phyloP scores from a whole-genome alignment of 2,797 vertebrate species.

The Acanthurus lineatus region DNA sequence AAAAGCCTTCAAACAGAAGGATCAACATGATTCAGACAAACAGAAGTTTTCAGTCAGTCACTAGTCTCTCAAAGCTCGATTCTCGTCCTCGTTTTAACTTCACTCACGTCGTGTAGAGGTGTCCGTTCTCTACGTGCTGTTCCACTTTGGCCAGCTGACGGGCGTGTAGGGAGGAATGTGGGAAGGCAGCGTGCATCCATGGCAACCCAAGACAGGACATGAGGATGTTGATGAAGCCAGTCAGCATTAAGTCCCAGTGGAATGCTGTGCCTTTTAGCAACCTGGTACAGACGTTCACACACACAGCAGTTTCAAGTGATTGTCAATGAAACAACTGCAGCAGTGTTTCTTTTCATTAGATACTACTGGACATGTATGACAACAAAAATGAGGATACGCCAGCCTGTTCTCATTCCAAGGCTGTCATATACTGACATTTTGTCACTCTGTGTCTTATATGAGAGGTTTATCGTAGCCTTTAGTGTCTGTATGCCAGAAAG shows the following conservation, averaged over 20 bases:
- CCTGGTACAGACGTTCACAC: slow-evolving; percentile 75
- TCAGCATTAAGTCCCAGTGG: slow-evolving; percentile 97
- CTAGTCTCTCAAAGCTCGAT: not conserved
- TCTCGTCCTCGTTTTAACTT: slow-evolving; percentile 30
- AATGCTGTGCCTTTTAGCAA: slow-evolving; percentile 95
- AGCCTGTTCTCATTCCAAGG: too few species aligned
- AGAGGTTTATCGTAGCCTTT: too few species aligned
- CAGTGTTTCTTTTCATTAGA: slow-evolving; percentile 1
- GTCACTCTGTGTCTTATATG: too few species aligned
- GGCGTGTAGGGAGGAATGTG: slow-evolving; percentile 94
- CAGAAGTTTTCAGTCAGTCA: not conserved
- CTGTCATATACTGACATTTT: too few species aligned
- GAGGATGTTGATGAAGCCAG: slow-evolving; percentile 94
- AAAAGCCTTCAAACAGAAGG: too few species aligned
- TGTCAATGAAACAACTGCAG: slow-evolving; percentile 3
- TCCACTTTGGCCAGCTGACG: slow-evolving; percentile 94
- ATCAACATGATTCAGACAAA: not conserved
- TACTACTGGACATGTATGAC: not conserved
- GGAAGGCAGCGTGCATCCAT: slow-evolving; percentile 97
- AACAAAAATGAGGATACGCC: too few species aligned
- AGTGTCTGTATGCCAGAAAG: too few species aligned
- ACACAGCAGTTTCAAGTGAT: slow-evolving; percentile 13
- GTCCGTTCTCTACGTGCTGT: slow-evolving; percentile 93
- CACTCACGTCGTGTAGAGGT: slow-evolving; percentile 93
- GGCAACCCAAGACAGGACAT: slow-evolving; percentile 95